phyloP scores from a whole-genome alignment of 2,113 vertebrate species.

The Reinhardtius hippoglossoides region DNA sequence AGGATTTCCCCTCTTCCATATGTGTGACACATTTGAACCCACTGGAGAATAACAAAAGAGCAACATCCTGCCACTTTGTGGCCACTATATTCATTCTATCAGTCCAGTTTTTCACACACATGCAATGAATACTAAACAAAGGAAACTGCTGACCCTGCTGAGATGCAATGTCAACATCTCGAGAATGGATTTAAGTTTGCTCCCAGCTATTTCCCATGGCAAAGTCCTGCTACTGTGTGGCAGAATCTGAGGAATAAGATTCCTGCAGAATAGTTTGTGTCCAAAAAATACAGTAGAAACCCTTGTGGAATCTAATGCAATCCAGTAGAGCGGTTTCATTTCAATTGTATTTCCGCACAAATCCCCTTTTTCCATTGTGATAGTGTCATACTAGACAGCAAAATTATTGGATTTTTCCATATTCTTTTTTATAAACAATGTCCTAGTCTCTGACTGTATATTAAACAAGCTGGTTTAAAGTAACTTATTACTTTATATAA shows the following conservation, averaged over 20 bases:
- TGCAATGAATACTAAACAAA: slow-evolving; percentile 8
- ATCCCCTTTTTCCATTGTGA: too few species aligned
- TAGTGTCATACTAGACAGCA: too few species aligned
- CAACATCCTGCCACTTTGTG: slow-evolving; percentile 6
- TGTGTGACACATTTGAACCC: background rate
- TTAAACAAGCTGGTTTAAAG: background rate
- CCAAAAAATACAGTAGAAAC: background rate
- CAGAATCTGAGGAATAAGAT: slow-evolving; percentile 22
- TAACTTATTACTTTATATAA: background rate
- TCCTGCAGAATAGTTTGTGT: background rate
- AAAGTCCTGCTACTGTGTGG: slow-evolving; percentile 1
- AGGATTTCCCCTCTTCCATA: background rate
- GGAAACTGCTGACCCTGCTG: slow-evolving; percentile 53
- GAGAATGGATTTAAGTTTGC: slow-evolving; percentile 22
- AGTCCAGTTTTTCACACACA: slow-evolving; percentile 23
- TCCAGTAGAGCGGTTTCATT: background rate
- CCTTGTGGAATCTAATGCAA: background rate
- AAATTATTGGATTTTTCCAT: too few species aligned
- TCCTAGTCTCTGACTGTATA: too few species aligned
- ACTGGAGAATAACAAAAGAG: background rate
- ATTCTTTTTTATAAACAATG: too few species aligned
- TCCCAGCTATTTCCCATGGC: slow-evolving; percentile 48
- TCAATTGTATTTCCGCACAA: too few species aligned
- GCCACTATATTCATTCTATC: background rate
- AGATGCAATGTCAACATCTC: slow-evolving; percentile 44